Evolutionary conservation across 2,113 vertebrate genomes (phyloP), one percentile per base, ranked within the genome.

Genomic region (Theristicus caerulescens): DNA sequence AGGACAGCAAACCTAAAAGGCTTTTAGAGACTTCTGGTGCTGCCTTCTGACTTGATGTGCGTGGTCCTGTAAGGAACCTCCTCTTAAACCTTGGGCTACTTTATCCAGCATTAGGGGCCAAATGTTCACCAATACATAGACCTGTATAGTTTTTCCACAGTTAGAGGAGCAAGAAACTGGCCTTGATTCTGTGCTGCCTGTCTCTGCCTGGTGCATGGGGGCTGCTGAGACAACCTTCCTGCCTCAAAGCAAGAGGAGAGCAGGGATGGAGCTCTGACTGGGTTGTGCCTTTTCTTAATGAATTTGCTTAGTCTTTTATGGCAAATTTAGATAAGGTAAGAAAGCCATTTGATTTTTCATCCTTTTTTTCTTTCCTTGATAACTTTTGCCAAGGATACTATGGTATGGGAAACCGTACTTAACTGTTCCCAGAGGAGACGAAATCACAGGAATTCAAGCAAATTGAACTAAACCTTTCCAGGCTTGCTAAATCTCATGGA

Each of bases 271-370:
- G 32, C 57, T 54, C 12, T 70, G 58, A 4, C 32, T 32, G 49
- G 17, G 0, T 5, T 4, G 6, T 47, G 26, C 20, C 26, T 61
- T 32, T 71, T 85, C 57, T 5, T 5, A 72, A 42, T 21, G 0
- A 72, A 14, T 52, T 62, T 67, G 3, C 72, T 38, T 11, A 27
- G 10, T 24, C 66, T 24, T 82, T 40, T 49, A 58, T 69, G 19
- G 46, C 18, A 91, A n/a, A 62, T 71, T 59, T 49, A 47, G 16
- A 13, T 36, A 57, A 47, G 12, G 26, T 38, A 69, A 70, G 47
- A 7, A 65, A 78, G 51, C 44, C 4, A 17, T 67, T 62, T 1
- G 2, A 21, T 40, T 82, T 80, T 70, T 36, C 18, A 11, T 44
- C 4, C 5, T 65, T 34, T 70, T 57, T 29, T 6, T 1, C 13